Evolutionary conservation across 2,797 vertebrate species (phyloP).

Genomic region (Gymnodraco acuticeps): DNA sequence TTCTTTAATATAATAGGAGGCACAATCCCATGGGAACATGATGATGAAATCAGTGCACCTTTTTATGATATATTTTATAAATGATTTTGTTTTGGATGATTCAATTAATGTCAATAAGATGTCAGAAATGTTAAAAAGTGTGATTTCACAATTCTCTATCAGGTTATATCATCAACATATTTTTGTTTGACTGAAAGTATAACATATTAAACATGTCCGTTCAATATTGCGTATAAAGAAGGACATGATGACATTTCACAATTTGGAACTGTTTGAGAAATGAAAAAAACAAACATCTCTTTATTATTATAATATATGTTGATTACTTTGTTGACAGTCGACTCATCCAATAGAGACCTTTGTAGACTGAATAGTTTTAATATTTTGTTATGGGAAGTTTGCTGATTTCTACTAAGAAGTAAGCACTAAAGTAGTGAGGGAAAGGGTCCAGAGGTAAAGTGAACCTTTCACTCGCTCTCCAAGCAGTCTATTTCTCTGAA

Average conservation of each 20-base stretch:
- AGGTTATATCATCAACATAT: neutral
- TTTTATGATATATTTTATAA: neutral
- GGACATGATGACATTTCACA: neutral
- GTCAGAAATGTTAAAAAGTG: neutral
- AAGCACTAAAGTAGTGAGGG: neutral
- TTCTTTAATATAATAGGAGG: neutral
- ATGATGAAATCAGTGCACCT: neutral
- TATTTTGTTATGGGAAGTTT: too few relatives aligned
- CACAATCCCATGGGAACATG: neutral
- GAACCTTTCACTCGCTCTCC: constrained; percentile 38
- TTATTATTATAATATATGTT: neutral
- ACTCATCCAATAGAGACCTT: neutral
- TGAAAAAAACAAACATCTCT: neutral
- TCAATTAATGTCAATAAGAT: fast-evolving
- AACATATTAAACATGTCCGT: neutral
- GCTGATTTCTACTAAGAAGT: neutral
- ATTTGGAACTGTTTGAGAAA: neutral
- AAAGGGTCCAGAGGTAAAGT: constrained; percentile 28
- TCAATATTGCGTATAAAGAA: neutral
- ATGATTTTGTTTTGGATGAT: neutral
- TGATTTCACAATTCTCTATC: neutral
- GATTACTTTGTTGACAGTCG: neutral
- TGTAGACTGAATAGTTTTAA: too few relatives aligned
- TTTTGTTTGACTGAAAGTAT: neutral
- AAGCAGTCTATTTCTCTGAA: constrained; percentile 65